Evolutionary conservation across 2,888 invertebrate species (phyloP), one percentile per base, ranked within the genome.

Genomic region (Lapara coniferarum): DNA sequence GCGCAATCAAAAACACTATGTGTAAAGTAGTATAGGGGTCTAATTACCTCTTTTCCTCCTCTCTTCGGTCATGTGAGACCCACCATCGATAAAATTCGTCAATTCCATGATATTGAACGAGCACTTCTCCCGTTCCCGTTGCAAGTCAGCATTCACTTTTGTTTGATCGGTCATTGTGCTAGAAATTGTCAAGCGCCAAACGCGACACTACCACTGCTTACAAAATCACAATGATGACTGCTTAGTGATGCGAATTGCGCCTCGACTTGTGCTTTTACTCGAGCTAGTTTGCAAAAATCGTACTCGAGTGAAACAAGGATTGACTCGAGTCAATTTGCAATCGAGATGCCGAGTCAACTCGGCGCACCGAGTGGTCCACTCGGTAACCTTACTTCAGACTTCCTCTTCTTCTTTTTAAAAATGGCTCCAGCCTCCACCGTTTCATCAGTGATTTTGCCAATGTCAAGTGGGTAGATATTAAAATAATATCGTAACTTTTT

Each of bases 1-100:
- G 25, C 68, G 58, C 30, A 68, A 58, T 52, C 58, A 10, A 12
- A 37, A 51, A 59, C 37, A 30, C 4, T 12, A 12, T 14, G 57
- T 13, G n/a, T 30, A 30, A 57, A 8, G 12, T 8, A 25, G 16
- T 25, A 37, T 37, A 10, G 66, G 10, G 71, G 52, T 52, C 5
- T 70, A 75, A 63, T 75, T 85, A 94, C 94, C 94, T 87, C 89
- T 85, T 74, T 87, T 89, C 71, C 83, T 96, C 75, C 97, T 95
- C 79, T 96, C 95, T 68, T 93, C 90, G 1, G 97, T 97, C 88
- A 96, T 96, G 69, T 96, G 94, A 69, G 90, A 89, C n/a, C 96
- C 96, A 8, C 98, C 98, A 89, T 97, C 97, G 76, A 97, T 94
- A 75, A 97, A 94, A 83, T 96, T 90, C 0, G 97, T 97, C 75